Evolutionary conservation across 2,888 invertebrate genomes (phyloP).

Genomic region (Dyspetes luteomarginatus): DNA sequence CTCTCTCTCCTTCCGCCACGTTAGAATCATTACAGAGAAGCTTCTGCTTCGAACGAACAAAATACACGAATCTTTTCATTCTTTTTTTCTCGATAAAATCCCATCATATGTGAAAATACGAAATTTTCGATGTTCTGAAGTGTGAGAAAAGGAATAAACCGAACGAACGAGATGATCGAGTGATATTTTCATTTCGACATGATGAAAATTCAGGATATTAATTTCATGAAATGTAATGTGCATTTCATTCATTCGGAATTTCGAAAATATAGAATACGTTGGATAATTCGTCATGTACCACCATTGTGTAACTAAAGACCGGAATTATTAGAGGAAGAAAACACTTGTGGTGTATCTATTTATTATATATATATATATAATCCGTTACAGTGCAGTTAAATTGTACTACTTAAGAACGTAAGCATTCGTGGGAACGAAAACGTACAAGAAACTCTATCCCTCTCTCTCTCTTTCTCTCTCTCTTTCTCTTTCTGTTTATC

Average conservation of each 20-base stretch:
- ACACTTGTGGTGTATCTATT: constrained; percentile 8
- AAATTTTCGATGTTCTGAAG: neutral
- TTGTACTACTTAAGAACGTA: constrained; percentile 5
- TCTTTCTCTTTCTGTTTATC: too few relatives aligned
- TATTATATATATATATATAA: constrained; percentile 1
- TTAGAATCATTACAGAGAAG: constrained; percentile 26
- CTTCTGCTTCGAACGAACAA: constrained; percentile 7
- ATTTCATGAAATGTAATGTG: neutral
- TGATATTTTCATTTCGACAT: too few relatives aligned
- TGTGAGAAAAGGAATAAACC: neutral
- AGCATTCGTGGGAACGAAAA: constrained; percentile 55
- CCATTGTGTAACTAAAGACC: too few relatives aligned
- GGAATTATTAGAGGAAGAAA: neutral
- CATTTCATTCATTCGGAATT: neutral
- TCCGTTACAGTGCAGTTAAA: constrained; percentile 35
- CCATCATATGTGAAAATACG: neutral
- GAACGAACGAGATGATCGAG: too few relatives aligned
- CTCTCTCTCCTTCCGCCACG: constrained; percentile 17
- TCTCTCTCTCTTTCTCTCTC: too few relatives aligned
- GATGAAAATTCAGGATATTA: neutral
- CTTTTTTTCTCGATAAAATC: neutral
- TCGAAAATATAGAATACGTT: neutral
- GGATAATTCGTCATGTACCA: too few relatives aligned
- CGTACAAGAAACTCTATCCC: constrained; percentile 26
- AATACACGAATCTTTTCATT: neutral